phyloP scores from a whole-genome alignment of 2,113 vertebrate species.

The Circaetus cinerascens region DNA sequence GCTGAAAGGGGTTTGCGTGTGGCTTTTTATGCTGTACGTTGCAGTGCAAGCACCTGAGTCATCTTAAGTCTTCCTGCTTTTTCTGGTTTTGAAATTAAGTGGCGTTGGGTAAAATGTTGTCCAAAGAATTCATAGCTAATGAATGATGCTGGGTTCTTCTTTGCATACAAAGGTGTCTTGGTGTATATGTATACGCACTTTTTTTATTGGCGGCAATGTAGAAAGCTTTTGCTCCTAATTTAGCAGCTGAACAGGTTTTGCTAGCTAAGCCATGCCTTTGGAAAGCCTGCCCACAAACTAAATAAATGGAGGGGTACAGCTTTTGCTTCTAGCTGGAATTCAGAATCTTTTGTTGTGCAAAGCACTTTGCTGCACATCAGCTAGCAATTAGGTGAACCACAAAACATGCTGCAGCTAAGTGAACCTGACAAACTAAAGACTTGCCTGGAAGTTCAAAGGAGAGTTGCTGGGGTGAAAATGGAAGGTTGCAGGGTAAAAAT shows the following conservation, averaged over 20 bases:
- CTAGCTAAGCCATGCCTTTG: not conserved
- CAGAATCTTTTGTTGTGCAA: not conserved
- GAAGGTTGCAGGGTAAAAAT: not conserved
- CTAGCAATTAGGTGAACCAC: conserved; percentile 26
- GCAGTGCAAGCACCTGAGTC: not conserved
- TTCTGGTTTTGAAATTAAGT: not conserved
- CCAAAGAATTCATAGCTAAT: not conserved
- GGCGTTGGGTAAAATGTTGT: not conserved
- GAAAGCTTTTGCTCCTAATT: not conserved
- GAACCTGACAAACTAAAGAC: not conserved
- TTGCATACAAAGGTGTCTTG: not conserved
- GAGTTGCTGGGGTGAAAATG: not conserved
- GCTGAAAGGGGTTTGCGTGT: not conserved
- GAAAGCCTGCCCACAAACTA: not conserved
- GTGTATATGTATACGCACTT: not conserved
- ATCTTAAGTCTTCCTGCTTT: not conserved
- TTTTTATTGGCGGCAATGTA: not conserved
- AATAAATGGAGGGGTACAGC: not conserved
- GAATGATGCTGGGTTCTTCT: not conserved
- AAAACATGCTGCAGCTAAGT: not conserved
- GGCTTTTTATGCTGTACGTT: not conserved
- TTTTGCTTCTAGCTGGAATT: conserved; percentile 13
- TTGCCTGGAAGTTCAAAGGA: conserved; percentile 9
- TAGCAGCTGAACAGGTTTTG: conserved; percentile 1
- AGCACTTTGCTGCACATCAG: not conserved